Conservation (phyloP, 2,888 invertebrate genomes). For the Drosophila nr. medialis region DNA sequence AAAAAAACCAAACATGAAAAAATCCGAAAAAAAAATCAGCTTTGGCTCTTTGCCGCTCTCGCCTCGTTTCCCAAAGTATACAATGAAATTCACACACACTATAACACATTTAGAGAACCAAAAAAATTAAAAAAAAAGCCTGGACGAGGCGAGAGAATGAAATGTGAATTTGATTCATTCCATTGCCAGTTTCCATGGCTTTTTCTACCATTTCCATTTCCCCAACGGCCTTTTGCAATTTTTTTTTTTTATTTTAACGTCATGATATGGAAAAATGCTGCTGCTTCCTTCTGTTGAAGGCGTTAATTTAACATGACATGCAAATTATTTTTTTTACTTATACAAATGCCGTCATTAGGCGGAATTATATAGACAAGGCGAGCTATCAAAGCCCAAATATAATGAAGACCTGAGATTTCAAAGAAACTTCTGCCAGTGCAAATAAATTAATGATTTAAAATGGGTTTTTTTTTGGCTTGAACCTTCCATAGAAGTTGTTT, state of each 20-base stretch:
- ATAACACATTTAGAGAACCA: constrained; percentile 16
- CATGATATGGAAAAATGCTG: constrained; percentile 13
- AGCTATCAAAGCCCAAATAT: constrained; percentile 22
- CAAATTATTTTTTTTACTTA: constrained; percentile 72
- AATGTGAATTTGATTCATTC: constrained; percentile 76
- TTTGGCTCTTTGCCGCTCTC: constrained; percentile 43
- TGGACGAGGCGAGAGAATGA: constrained; percentile 44
- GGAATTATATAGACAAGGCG: constrained; percentile 20
- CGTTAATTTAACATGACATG: constrained; percentile 80
- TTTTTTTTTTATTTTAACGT: constrained; percentile 32
- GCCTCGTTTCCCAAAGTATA: constrained; percentile 70
- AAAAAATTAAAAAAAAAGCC: constrained; percentile 28
- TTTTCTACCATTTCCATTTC: constrained; percentile 54
- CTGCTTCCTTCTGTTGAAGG: constrained; percentile 53
- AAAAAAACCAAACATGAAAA: constrained; percentile 26
- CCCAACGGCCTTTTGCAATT: constrained; percentile 56
- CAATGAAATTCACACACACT: constrained; percentile 56
- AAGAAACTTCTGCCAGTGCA: neutral
- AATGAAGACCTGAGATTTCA: constrained; percentile 25
- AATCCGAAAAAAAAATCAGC: constrained; percentile 28
- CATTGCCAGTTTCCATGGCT: constrained; percentile 73
- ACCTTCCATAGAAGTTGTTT: neutral
- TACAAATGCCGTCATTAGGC: constrained; percentile 59
- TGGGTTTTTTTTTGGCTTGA: neutral
- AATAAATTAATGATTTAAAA: neutral